Conservation (phyloP, 2,888 invertebrate species). For the Hemistola chrysoprasaria region DNA sequence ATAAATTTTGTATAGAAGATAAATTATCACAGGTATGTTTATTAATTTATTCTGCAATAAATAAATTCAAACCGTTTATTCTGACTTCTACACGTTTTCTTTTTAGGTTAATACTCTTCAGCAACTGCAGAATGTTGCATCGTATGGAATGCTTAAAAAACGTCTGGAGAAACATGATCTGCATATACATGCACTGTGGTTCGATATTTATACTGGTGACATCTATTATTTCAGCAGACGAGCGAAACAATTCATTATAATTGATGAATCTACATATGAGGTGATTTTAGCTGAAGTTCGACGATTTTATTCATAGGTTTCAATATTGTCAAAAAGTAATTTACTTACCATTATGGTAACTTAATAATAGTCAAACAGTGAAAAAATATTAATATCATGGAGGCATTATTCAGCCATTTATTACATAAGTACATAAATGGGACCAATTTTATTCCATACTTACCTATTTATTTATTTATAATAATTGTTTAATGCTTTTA, state of each 20-base stretch:
- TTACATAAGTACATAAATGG: too few species aligned
- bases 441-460: too few species aligned
- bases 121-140: conserved; percentile 95
- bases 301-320: conserved; percentile 87
- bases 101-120: conserved; percentile 91
- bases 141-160: conserved; percentile 93
- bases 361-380: too few species aligned
- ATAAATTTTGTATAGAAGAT: conserved; percentile 93
- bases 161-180: conserved; percentile 91
- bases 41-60: too few species aligned
- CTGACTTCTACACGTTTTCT: background rate
- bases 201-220: conserved; percentile 98
- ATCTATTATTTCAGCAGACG: conserved; percentile 96
- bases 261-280: conserved; percentile 91
- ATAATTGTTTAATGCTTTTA: too few species aligned
- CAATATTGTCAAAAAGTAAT: too few species aligned
- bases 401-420: too few species aligned
- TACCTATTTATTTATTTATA: too few species aligned
- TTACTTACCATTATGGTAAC: too few species aligned
- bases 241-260: conserved; percentile 91
- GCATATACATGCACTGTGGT: conserved; percentile 97
- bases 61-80: background rate
- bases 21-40: conserved; percentile 93
- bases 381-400: too few species aligned
- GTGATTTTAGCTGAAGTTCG: conserved; percentile 88